A percentile compares a stretch with the other conserved stretches of the same genome.
Conservation (phyloP, 2,888 invertebrate genomes). For the Ichneumoninae sp. region DNA sequence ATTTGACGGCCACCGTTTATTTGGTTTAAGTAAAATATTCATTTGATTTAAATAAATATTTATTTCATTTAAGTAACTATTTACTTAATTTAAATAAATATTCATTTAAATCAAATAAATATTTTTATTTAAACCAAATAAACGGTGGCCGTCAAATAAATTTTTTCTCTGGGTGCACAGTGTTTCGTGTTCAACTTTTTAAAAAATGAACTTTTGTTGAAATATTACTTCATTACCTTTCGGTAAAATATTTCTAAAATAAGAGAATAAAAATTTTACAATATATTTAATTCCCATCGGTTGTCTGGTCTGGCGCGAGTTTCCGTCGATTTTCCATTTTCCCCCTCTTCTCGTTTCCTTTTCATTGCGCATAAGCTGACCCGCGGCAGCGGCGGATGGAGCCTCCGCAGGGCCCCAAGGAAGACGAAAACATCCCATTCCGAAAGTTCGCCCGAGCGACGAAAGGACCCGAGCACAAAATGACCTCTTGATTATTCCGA, state of each 20-base stretch:
- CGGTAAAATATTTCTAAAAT: neutral
- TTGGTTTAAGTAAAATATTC: no score
- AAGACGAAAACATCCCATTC: conserved; percentile 58
- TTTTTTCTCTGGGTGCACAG: no score
- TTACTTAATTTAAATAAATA: no score
- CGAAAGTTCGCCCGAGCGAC: conserved; percentile 52
- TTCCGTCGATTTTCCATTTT: neutral
- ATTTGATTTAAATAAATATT: no score
- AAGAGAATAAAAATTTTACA: neutral
- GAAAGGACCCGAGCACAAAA: conserved; percentile 58
- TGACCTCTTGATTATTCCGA: conserved; percentile 73
- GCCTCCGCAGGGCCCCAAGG: conserved; percentile 19
- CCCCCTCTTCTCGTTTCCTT: conserved; percentile 48
- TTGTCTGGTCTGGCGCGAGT: neutral
- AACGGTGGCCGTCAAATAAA: no score
- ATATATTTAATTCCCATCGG: neutral
- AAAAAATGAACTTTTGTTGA: no score
- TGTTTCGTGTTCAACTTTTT: no score
- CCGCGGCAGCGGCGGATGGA: neutral
- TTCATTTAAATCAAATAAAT: no score
- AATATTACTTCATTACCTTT: neutral
- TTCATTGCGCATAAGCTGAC: conserved; percentile 61
- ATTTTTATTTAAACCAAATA: no score
- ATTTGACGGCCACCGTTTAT: no score
- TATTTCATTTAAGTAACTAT: no score